A percentile compares a stretch with the other conserved stretches of the same genome.
phyloP scores from a whole-genome alignment of 2,888 invertebrate genomes.

The Oxycera nigricornis region DNA sequence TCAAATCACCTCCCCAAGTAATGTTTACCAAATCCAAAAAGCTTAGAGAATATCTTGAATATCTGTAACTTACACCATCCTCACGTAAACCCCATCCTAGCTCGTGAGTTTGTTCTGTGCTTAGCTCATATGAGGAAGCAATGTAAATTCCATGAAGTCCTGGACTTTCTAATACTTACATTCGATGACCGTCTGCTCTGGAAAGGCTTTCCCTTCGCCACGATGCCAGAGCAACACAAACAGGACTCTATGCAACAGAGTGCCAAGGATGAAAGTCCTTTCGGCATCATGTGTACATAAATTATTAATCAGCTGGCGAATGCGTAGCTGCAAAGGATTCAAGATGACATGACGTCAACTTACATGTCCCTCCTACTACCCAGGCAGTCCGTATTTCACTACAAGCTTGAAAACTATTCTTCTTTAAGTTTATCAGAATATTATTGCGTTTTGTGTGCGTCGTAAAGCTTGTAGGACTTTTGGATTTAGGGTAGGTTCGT shows the following conservation, averaged over 20 bases:
- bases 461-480: too few relatives aligned
- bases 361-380: neutral
- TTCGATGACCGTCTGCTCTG: neutral
- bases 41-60: too few relatives aligned
- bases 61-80: too few relatives aligned
- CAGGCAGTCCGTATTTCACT: neutral
- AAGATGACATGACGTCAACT: neutral
- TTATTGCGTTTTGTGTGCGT: too few relatives aligned
- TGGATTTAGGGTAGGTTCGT: neutral
- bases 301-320: constrained; percentile 2
- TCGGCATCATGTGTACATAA: neutral
- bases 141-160: neutral
- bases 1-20: too few relatives aligned
- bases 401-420: too few relatives aligned
- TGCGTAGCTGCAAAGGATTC: neutral
- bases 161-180: neutral
- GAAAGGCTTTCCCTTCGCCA: too few relatives aligned
- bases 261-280: neutral
- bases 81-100: too few relatives aligned
- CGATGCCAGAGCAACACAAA: too few relatives aligned
- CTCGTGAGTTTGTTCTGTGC: too few relatives aligned
- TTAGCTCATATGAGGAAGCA: neutral
- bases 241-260: neutral
- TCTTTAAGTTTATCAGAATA: too few relatives aligned
- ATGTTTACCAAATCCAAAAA: too few relatives aligned